Percentiles rank a stretch among this genome's conserved stretches.
Conservation (phyloP, 2,797 vertebrate genomes). For the Anabas testudineus region DNA sequence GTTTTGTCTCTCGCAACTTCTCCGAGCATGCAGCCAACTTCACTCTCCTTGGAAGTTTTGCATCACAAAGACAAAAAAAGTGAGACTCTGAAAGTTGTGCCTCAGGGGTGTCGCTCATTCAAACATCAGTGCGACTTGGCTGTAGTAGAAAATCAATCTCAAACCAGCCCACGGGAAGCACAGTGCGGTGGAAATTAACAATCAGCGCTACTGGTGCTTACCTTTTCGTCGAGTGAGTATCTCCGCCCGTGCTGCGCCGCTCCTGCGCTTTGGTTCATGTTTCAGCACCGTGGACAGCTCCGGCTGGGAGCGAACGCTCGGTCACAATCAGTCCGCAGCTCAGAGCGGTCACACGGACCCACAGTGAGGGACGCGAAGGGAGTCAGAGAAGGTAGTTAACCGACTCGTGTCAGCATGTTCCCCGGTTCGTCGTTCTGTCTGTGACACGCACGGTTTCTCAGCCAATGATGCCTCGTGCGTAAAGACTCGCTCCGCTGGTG, state of each 20-base stretch:
- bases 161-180: not conserved
- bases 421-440: conserved; percentile 30
- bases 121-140: not conserved
- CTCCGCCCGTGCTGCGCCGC: conserved; percentile 84
- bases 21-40: conserved; percentile 31
- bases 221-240: conserved; percentile 69
- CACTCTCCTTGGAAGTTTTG: not conserved
- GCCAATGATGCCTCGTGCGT: conserved; percentile 62
- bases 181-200: not conserved
- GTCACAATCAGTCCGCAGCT: conserved; percentile 3
- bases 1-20: not conserved
- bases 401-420: conserved; percentile 20
- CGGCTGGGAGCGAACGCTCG: not conserved
- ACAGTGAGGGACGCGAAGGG: not conserved
- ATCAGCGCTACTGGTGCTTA: conserved; percentile 29
- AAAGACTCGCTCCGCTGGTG: conserved; percentile 53
- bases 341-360: not conserved
- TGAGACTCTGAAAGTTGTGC: not conserved
- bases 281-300: conserved; percentile 82
- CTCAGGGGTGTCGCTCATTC: no score
- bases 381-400: conserved; percentile 10
- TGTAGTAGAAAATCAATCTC: not conserved
- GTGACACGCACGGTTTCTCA: conserved; percentile 56
- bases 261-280: conserved; percentile 91
- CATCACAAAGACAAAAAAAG: not conserved